Percentiles rank a stretch among this genome's conserved stretches.
phyloP scores from a whole-genome alignment of 2,113 vertebrate species.

The Bubalus kerabau region DNA sequence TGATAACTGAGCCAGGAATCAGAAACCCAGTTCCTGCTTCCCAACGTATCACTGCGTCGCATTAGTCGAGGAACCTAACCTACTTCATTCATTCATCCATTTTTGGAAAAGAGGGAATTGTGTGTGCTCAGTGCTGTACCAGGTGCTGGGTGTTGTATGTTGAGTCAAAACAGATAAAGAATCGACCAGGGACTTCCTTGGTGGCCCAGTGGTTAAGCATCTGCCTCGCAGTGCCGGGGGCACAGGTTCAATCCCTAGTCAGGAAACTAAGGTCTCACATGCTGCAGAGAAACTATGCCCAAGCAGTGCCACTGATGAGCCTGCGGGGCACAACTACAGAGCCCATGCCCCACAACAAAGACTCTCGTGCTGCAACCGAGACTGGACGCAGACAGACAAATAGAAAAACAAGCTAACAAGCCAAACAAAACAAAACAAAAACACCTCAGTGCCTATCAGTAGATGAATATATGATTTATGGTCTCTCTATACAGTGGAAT shows the following conservation, averaged over 20 bases:
- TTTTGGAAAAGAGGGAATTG: not conserved
- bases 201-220: not conserved
- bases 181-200: not conserved
- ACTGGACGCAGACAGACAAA: not conserved
- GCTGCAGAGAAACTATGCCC: fast-evolving
- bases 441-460: not conserved
- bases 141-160: not conserved
- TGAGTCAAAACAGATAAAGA: not conserved
- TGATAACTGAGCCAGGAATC: not conserved
- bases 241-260: not conserved
- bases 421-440: not conserved
- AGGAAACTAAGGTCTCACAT: not conserved
- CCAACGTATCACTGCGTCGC: not conserved
- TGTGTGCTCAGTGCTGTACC: not conserved
- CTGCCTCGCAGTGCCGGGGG: not conserved
- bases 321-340: not conserved
- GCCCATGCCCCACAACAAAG: not conserved
- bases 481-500: not conserved
- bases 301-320: not conserved
- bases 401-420: not conserved
- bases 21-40: not conserved
- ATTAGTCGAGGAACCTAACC: not conserved
- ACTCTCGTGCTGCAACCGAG: fast-evolving
- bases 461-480: not conserved
- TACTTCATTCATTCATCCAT: not conserved